Conservation (phyloP, 2,888 invertebrate genomes). For the Pardosa pseudoannulata region DNA sequence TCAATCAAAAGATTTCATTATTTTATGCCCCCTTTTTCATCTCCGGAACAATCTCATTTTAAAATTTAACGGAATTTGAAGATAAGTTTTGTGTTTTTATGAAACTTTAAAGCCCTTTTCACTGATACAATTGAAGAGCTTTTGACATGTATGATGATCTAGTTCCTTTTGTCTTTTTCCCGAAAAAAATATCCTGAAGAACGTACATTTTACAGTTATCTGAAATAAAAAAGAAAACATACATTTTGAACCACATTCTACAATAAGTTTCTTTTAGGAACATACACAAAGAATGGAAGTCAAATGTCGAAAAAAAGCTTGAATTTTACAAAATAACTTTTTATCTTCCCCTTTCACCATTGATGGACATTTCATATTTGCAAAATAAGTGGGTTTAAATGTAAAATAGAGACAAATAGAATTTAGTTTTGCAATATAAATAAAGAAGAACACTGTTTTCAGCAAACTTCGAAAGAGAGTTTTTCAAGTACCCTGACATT, state of each 20-base stretch:
- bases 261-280: background rate
- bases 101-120: background rate
- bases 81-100: slow-evolving; percentile 3
- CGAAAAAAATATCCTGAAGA: background rate
- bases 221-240: background rate
- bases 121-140: background rate
- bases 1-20: slow-evolving; percentile 65
- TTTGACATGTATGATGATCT: background rate
- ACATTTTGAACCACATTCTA: background rate
- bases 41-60: slow-evolving; percentile 38
- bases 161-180: background rate
- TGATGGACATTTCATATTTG: background rate
- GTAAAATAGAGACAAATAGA: background rate
- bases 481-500: background rate
- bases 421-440: background rate
- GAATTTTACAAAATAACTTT: background rate
- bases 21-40: slow-evolving; percentile 21
- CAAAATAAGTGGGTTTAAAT: background rate
- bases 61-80: slow-evolving; percentile 29
- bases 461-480: background rate
- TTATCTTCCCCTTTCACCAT: background rate
- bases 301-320: background rate
- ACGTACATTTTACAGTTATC: background rate
- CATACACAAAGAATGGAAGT: background rate
- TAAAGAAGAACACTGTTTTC: background rate